Percentiles rank a stretch among this genome's conserved stretches.
These are phyloP conservation scores for Epinephelus coioides DNA, from an alignment of 2,797 vertebrate species.

Conservation along the genomic window DNA sequence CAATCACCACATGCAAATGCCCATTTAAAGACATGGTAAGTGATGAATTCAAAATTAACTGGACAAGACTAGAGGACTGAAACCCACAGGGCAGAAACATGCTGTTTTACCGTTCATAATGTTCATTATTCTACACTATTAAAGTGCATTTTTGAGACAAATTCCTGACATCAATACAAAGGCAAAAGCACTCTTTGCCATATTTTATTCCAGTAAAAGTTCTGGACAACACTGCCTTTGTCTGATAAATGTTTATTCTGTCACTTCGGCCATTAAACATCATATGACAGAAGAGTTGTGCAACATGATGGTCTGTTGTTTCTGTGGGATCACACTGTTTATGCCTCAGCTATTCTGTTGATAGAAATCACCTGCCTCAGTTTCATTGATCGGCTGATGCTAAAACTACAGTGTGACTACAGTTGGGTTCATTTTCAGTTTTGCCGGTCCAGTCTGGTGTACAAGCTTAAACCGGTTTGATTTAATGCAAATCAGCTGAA, in stretches of 20 bases:
- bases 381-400: not conserved
- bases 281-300: constrained; percentile 14
- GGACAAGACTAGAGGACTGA: not conserved
- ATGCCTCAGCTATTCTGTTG: constrained; percentile 1
- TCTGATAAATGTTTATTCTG: constrained; percentile 11
- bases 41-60: constrained; percentile 5
- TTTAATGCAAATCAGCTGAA: too few relatives aligned
- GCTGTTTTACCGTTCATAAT: not conserved
- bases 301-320: constrained; percentile 12
- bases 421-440: too few relatives aligned
- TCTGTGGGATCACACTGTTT: constrained; percentile 10
- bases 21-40: not conserved
- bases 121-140: not conserved
- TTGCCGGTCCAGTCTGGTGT: too few relatives aligned
- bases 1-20: not conserved
- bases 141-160: not conserved
- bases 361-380: constrained; percentile 18
- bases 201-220: not conserved
- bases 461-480: too few relatives aligned
- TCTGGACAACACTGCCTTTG: not conserved
- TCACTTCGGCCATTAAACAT: constrained; percentile 15
- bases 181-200: not conserved
- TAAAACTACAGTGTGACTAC: not conserved
- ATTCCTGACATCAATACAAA: not conserved
- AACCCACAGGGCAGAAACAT: not conserved